Evolutionary conservation across 2,113 vertebrate genomes (phyloP), one percentile per base, ranked within the genome.

Genomic region (Neodontobutis hainanensis): DNA sequence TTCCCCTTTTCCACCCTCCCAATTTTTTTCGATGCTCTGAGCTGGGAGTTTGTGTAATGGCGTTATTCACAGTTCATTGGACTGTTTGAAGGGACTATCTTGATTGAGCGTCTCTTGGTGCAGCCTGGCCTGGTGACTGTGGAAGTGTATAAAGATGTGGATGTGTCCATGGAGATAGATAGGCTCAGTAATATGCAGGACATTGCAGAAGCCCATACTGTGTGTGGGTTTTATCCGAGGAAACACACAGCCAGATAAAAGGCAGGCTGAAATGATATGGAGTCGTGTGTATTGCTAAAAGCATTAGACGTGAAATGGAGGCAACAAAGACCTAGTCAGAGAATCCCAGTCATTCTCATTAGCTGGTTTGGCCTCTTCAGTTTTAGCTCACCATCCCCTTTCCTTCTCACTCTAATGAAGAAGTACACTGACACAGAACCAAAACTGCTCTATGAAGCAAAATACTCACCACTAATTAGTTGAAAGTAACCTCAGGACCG

Each of bases 51-150:
- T 82, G 87, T 85, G 86, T 89, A 84, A 90, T 87, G 81, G 81
- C 75, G 88, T 91, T 89, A 90, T 90, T 90, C 89, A 90, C 91
- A 91, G 90, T 85, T 90, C 90, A 90, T 80, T 90, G 90, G 89
- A 86, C 88, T 90, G 90, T 89, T 89, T 90, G 85, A 92, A 91
- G 88, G 89, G 75, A 85, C 88, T 78, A 80, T 90, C 91, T 90
- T 91, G 89, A 91, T 87, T 88, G 88, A 92, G 83, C 73, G 73
- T 86, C 82, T 85, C 80, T 73, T 48, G 67, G 80, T 86, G 77
- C 77, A 50, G 19, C 19, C 19, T 27, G 75, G 69, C 79, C 76
- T 71, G 81, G 85, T 82, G 82, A 85, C 77, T 89, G 76, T 68
- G 80, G 81, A 73, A 87, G 83, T 89, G 83, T 84, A 88, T 90